A percentile compares a stretch with the other conserved stretches of the same genome.
Evolutionary conservation across 1,140 invertebrate species (phyloP).

Genomic region (Neocloeon triangulifer): DNA sequence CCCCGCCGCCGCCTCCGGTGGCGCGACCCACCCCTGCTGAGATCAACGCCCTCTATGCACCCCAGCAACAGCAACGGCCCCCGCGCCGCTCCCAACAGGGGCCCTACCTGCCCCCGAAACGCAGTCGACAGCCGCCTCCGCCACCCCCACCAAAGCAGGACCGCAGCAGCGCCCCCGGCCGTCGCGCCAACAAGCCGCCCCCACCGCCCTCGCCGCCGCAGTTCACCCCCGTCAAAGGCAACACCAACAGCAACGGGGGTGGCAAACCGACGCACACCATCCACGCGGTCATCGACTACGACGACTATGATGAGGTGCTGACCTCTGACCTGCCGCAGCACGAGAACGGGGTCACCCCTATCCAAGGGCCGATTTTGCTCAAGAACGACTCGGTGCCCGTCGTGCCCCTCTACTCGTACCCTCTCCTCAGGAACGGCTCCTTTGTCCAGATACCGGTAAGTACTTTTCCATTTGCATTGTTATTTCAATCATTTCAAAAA

Average conservation of each 20-base stretch:
- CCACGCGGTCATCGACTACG: conserved; percentile 45
- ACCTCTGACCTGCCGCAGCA: conserved; percentile 4
- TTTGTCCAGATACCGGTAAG: conserved; percentile 72
- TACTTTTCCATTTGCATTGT: too few species aligned
- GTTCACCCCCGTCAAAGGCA: conserved; percentile 17
- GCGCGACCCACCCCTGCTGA: conserved; percentile 2
- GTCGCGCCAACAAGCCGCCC: conserved; percentile 14
- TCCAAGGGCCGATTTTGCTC: conserved; percentile 55
- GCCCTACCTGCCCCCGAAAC: conserved; percentile 3
- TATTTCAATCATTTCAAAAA: too few species aligned
- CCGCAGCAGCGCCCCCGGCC: conserved; percentile 16
- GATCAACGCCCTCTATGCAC: background rate
- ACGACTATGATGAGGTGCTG: conserved; percentile 18
- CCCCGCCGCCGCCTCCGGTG: conserved; percentile 1
- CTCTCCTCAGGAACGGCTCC: conserved; percentile 55
- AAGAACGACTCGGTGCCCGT: conserved; percentile 61
- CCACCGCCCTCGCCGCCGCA: conserved; percentile 5
- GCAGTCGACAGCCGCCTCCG: conserved; percentile 7
- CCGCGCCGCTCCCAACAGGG: conserved; percentile 7
- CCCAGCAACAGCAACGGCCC: conserved; percentile 1
- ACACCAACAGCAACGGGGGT: conserved; percentile 14
- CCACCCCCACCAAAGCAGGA: conserved; percentile 3
- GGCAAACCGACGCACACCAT: conserved; percentile 31
- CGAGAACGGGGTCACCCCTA: conserved; percentile 38
- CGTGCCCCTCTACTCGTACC: conserved; percentile 63